Evolutionary conservation across 2,797 vertebrate genomes (phyloP).

Genomic region (Cyclura pinguis): DNA sequence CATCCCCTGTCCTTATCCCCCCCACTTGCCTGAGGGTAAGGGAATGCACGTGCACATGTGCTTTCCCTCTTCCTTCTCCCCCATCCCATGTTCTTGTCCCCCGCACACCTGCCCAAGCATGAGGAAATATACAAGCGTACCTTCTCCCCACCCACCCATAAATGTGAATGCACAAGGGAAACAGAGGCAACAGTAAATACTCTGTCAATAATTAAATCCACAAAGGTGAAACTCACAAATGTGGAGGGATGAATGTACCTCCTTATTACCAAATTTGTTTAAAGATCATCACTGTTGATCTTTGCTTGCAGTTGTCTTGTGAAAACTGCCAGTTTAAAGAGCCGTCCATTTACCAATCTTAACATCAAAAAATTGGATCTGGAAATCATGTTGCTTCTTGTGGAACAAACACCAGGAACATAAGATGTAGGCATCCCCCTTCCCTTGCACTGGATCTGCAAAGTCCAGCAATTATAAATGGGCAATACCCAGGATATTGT

Average conservation of each 20-base stretch:
- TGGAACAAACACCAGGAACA: neutral
- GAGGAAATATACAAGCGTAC: no score
- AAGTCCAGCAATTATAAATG: neutral
- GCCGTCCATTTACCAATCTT: neutral
- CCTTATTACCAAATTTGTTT: neutral
- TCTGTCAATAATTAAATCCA: no score
- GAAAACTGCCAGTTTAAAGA: neutral
- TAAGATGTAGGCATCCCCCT: neutral
- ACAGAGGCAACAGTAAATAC: no score
- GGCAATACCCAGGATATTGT: slow-evolving; percentile 19
- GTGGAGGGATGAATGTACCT: neutral
- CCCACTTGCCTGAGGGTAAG: no score
- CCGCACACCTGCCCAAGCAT: no score
- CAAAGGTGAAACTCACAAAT: no score
- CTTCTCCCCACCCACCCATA: no score
- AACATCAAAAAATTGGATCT: neutral
- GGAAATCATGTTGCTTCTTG: neutral
- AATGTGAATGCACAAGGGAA: no score
- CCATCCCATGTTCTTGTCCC: no score
- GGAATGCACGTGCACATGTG: no score
- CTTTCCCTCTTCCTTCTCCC: no score
- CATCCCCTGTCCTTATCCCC: no score
- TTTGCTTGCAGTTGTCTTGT: neutral
- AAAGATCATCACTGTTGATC: neutral
- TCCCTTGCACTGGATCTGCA: neutral